These are phyloP conservation scores for Polyergus mexicanus DNA, from an alignment of 1,140 invertebrate species.

Conservation along the genomic window DNA sequence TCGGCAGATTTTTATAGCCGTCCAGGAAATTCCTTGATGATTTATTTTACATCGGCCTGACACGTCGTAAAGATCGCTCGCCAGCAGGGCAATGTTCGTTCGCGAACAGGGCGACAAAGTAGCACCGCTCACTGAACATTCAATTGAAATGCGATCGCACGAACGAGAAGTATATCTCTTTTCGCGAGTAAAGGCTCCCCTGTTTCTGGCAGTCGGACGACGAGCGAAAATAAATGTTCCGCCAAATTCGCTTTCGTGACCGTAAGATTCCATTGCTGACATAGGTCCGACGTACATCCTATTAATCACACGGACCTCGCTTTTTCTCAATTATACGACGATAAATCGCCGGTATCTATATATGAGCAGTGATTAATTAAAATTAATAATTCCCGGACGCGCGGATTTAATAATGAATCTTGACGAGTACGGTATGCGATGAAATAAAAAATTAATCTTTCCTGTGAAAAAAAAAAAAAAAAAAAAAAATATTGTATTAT, in stretches of 20 bases:
- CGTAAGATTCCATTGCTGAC: constrained; percentile 52
- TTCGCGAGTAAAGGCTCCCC: constrained; percentile 25
- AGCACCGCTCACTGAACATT: constrained; percentile 49
- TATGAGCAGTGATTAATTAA: constrained; percentile 48
- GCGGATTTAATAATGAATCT: constrained; percentile 5
- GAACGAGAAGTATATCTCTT: constrained; percentile 55
- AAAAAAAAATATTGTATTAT: too few relatives aligned
- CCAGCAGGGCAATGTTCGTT: constrained; percentile 33
- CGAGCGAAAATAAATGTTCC: constrained; percentile 54
- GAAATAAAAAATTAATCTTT: neutral
- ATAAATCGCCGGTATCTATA: constrained; percentile 41
- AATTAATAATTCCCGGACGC: constrained; percentile 39
- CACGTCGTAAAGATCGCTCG: constrained; percentile 59
- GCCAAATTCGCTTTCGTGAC: constrained; percentile 63
- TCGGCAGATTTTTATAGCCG: constrained; percentile 48
- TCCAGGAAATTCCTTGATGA: constrained; percentile 57
- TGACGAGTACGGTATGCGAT: neutral
- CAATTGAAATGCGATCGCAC: constrained; percentile 74
- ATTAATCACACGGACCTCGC: constrained; percentile 60
- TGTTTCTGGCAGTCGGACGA: constrained; percentile 58
- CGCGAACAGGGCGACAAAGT: constrained; percentile 23
- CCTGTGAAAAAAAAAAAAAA: neutral
- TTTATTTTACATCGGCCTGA: constrained; percentile 69
- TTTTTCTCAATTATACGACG: constrained; percentile 50
- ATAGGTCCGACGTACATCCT: constrained; percentile 62